Conservation (phyloP, 2,797 vertebrate species). For the Neoniphon sammara region DNA sequence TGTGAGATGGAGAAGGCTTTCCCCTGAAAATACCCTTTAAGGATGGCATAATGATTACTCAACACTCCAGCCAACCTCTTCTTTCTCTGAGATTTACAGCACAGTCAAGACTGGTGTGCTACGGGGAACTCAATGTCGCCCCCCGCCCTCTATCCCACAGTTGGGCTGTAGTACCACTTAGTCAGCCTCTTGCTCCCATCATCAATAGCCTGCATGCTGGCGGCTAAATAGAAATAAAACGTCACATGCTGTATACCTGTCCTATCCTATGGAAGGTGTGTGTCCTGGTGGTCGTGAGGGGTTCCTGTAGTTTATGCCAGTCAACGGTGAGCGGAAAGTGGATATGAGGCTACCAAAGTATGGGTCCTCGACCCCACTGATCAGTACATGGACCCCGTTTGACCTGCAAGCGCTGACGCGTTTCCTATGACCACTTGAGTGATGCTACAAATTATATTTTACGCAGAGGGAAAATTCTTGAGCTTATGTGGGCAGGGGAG, state of each 20-base stretch:
- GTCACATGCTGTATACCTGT: conserved; percentile 86
- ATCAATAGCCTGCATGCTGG: conserved; percentile 71
- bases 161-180: conserved; percentile 55
- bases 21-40: conserved; percentile 71
- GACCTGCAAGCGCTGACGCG: conserved; percentile 77
- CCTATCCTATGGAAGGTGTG: conserved; percentile 79
- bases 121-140: conserved; percentile 80
- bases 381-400: conserved; percentile 80
- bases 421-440: conserved; percentile 83
- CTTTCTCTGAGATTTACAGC: conserved; percentile 46
- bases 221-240: conserved; percentile 81
- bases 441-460: conserved; percentile 84
- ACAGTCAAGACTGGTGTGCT: conserved; percentile 72
- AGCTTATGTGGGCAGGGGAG: conserved; percentile 6
- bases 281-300: conserved; percentile 79
- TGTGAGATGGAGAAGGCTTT: conserved; percentile 52
- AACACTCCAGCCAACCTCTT: conserved; percentile 68
- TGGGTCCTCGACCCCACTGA: conserved; percentile 78
- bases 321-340: conserved; percentile 78
- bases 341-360: conserved; percentile 75
- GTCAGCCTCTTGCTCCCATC: conserved; percentile 79
- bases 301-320: conserved; percentile 70
- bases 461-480: conserved; percentile 27
- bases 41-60: conserved; percentile 69
- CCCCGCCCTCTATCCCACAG: conserved; percentile 54